phyloP scores from a whole-genome alignment of 2,113 vertebrate species.

The Upupa epops region DNA sequence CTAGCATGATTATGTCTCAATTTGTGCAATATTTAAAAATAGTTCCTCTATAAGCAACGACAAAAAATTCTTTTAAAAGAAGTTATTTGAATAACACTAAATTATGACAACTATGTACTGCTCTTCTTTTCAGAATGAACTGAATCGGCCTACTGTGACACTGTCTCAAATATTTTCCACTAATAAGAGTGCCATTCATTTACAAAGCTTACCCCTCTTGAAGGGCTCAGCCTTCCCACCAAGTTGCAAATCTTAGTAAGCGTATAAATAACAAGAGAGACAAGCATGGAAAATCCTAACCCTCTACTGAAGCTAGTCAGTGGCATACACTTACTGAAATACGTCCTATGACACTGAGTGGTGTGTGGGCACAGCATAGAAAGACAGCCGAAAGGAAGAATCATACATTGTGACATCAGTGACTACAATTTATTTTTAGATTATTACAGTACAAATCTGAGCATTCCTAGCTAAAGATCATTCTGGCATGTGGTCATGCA shows the following conservation, averaged over 20 bases:
- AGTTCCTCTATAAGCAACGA: not conserved
- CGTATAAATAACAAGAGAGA: constrained; percentile 16
- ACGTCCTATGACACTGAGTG: not conserved
- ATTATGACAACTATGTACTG: not conserved
- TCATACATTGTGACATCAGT: constrained; percentile 26
- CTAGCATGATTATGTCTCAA: not conserved
- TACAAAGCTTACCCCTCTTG: not conserved
- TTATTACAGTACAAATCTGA: constrained; percentile 33
- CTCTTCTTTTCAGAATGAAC: not conserved
- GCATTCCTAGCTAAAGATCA: not conserved
- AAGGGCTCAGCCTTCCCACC: not conserved
- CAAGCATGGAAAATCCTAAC: constrained; percentile 1
- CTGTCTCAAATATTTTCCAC: not conserved
- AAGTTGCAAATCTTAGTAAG: not conserved
- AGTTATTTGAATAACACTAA: not conserved
- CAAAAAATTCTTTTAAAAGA: not conserved
- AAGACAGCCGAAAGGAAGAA: constrained; percentile 7
- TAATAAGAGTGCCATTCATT: not conserved
- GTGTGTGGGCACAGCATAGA: constrained; percentile 11
- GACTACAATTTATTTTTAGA: constrained; percentile 51
- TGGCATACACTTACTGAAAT: not conserved
- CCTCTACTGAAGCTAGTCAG: not conserved
- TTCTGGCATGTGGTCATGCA: not conserved
- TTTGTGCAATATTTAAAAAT: not conserved
- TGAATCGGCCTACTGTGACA: not conserved